Base-by-base conservation (phyloP, 2,113 vertebrate genomes). In the Drymodes brunneopygia region DNA sequence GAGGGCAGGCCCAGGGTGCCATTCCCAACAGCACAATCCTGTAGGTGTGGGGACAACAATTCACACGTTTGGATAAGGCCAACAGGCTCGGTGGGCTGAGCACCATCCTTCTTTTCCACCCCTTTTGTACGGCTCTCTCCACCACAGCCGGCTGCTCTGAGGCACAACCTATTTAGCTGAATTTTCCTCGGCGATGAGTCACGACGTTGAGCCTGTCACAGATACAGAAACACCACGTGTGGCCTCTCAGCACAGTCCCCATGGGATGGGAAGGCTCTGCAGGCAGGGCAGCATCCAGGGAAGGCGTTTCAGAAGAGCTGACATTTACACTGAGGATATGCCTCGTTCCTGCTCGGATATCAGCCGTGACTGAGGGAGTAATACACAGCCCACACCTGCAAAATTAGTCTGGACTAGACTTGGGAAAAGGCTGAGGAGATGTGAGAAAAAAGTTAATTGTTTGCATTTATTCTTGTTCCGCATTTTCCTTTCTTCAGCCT, bases 171-270 rank as follows among this genome's bases (percentile, higher is more conserved):
- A 0, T 44, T 56, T 2, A 42, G 81, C 70, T 19, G 66, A 3
- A 35, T 50, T 62, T 21, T 80, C 74, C 15, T 47, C 23, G 33
- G 89, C 1, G 10, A 2, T 5, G 72, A 85, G 70, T 65, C 66
- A 77, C 0, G 3, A 15, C 0, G 5, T 9, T 15, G 4, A 73
- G 38, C 23, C 80, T 23, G 60, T 23, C 86, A 40, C 42, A 0
- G 33, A 20, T 1, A 8, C 0, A 3, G 60, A 7, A 40, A 29
- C 35, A 9, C 9, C 9, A 0, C 0, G 1, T 1, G 54, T 17
- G 28, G 44, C 61, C 77, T 31, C 79, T 7, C 0, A 0, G 54
- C 31, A 13, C 21, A 4, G 40, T 4, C 20, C 65, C 65, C 65
- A 2, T 0, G 4, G 21, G 72, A 17, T 1, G 5, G 36, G 64